These are phyloP conservation scores for Drosophila mayri DNA, from an alignment of 1,140 invertebrate genomes.

Conservation along the genomic window DNA sequence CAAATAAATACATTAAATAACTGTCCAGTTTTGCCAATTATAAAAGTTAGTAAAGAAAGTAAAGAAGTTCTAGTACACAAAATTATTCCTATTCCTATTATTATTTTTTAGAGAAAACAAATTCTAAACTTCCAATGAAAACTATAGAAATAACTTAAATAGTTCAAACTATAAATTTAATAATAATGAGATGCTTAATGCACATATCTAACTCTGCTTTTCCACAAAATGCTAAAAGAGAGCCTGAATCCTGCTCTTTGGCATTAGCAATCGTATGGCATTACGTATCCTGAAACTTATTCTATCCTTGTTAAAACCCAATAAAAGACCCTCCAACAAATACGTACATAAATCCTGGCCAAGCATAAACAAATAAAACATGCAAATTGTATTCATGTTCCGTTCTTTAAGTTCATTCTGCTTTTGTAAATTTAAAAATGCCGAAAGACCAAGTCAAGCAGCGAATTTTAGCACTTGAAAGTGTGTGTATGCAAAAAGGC, in stretches of 20 bases:
- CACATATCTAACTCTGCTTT: not conserved
- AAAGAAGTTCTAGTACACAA: too few relatives aligned
- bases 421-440: slow-evolving; percentile 1
- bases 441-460: slow-evolving; percentile 7
- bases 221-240: not conserved
- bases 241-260: not conserved
- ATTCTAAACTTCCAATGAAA: not conserved
- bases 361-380: slow-evolving; percentile 9
- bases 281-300: not conserved
- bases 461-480: slow-evolving; percentile 9
- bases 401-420: not conserved
- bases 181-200: not conserved
- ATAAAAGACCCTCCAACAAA: not conserved
- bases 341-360: not conserved
- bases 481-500: slow-evolving; percentile 14
- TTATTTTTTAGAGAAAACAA: too few relatives aligned
- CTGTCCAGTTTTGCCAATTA: not conserved
- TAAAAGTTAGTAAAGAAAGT: too few relatives aligned
- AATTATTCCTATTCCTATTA: too few relatives aligned
- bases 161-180: not conserved
- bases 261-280: not conserved
- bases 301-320: not conserved
- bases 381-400: slow-evolving; percentile 1
- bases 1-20: not conserved
- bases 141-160: not conserved